These are phyloP conservation scores for Teleogryllus oceanicus DNA, from an alignment of 2,888 invertebrate species.

Conservation along the genomic window DNA sequence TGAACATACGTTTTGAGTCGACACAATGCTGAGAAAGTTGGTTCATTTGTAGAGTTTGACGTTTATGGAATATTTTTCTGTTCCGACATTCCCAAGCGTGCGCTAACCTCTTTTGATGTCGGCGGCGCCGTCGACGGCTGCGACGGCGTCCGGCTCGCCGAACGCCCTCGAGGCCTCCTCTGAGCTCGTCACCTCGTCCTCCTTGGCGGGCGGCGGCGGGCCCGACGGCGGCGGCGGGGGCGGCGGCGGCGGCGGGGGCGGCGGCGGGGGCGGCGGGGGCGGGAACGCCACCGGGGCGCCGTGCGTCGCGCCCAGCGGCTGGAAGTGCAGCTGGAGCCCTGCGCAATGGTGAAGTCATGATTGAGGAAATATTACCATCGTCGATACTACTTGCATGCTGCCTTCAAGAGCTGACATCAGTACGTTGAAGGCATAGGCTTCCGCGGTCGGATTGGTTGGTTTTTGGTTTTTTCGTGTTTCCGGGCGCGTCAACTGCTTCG, in stretches of 20 bases:
- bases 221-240: constrained; percentile 43
- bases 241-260: constrained; percentile 43
- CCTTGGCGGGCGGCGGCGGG: constrained; percentile 54
- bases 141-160: background rate
- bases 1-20: too few relatives aligned
- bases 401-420: too few relatives aligned
- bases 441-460: too few relatives aligned
- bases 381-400: too few relatives aligned
- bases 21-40: too few relatives aligned
- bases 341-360: background rate
- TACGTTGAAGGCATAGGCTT: too few relatives aligned
- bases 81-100: too few relatives aligned
- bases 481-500: too few relatives aligned
- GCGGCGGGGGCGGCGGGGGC: constrained; percentile 43
- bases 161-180: constrained; percentile 51
- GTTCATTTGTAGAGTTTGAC: too few relatives aligned
- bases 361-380: too few relatives aligned
- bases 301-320: constrained; percentile 39
- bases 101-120: background rate
- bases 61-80: too few relatives aligned
- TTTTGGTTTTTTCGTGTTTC: too few relatives aligned
- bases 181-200: constrained; percentile 73
- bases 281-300: constrained; percentile 44
- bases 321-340: constrained; percentile 35
- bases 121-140: background rate